A percentile compares a stretch with the other conserved stretches of the same genome.
These are phyloP conservation scores for Sebastes variabilis DNA, from an alignment of 2,797 vertebrate genomes.

Conservation along the genomic window DNA sequence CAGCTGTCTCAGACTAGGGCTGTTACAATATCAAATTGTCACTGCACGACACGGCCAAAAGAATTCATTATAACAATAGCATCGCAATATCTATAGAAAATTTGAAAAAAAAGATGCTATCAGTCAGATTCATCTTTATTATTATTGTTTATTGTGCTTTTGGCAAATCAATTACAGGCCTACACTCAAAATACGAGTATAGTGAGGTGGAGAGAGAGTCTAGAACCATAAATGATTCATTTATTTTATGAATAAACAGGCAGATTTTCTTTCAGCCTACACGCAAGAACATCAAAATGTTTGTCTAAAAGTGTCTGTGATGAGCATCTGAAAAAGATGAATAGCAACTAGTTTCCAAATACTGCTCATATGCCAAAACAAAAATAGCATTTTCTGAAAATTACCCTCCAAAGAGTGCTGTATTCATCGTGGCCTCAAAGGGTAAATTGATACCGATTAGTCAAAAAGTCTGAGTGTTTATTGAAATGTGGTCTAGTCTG, in stretches of 20 bases:
- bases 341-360: neutral
- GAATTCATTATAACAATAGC: neutral
- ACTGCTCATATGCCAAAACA: neutral
- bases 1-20: neutral
- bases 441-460: constrained; percentile 7
- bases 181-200: neutral
- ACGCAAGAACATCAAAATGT: neutral
- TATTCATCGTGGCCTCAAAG: neutral
- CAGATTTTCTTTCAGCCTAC: neutral
- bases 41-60: neutral
- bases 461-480: neutral
- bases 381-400: neutral
- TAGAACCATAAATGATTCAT: neutral
- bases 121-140: no score
- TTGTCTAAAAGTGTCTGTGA: neutral
- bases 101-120: neutral
- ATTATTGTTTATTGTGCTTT: neutral
- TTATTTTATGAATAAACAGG: neutral
- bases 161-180: neutral
- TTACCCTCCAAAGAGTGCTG: no score
- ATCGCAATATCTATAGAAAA: neutral
- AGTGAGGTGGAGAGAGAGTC: neutral
- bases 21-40: neutral
- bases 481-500: neutral
- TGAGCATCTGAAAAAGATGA: neutral